Evolutionary conservation across 2,797 vertebrate genomes (phyloP), one percentile per base, ranked within the genome.

Genomic region (Octomys mimax): DNA sequence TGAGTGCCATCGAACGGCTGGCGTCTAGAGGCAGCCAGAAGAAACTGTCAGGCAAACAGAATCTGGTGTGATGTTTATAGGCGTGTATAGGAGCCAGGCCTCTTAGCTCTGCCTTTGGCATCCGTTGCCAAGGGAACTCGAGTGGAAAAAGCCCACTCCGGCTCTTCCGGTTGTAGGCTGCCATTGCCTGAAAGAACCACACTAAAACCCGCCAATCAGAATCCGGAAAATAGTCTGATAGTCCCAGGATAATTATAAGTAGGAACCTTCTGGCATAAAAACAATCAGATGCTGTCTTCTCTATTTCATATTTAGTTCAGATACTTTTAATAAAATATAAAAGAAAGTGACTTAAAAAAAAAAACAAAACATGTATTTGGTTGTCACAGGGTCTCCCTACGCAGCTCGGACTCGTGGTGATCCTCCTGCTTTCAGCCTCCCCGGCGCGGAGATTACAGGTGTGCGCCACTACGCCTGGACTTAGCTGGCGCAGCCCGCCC

Each of bases 1-100:
- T 92, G 75, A 68, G 36, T 33, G 24, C 83, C 62, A 52, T 90
- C 70, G 77, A 95, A 71, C 9, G 28, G 28, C 79, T 92, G 96
- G 94, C 77, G 92, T 75, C 52, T 21, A 73, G 61, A 68, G 52
- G 36, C 36, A 81, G n/a, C 92, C 68, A 92, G 95, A 85, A 95
- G 95, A 86, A 89, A 83, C 89, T 86, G 96, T 61, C 82, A 95
- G 92, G 97, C 97, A 94, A 96, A 95, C 81, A 89, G 81, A 96
- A 81, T 94, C 89, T 96, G 95, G 46, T 84, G 73, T 66, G 90
- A 87, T 89, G 90, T 84, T 96, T 83, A 59, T 13, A 89, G 88
- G 68, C 59, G 62, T 62, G 16, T 46, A 61, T 80, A 78, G 84
- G 31, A 88, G 87, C 85, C 89, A 90, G 83, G n/a, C 79, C 84